Base-by-base conservation (phyloP, 2,888 invertebrate genomes). In the Eupithecia tripunctaria region DNA sequence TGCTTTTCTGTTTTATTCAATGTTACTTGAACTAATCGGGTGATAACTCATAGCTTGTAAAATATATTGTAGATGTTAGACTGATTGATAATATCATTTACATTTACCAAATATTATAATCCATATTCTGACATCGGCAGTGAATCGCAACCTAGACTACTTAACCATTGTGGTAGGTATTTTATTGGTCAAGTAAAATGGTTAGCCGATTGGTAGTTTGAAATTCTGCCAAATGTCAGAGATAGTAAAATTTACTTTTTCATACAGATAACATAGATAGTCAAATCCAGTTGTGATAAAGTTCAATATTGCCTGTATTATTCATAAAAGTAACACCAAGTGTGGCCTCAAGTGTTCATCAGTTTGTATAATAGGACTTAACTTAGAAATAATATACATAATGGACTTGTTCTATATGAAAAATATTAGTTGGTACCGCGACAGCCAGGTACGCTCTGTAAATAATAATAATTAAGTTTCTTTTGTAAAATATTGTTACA, bases 381-480 rank as follows among this genome's bases (percentile, higher is more conserved):
- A 74, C 84, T 78, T 82, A 82, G 83, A 73, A 79, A 78, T 80
- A 78, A 77, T 81, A 72, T 72, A 69, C 62, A 62, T 74, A 76
- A 73, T 71, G 71, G 72, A 77, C 72, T 76, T 69, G 71, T 74
- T 71, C 71, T 63, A 67, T 71, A 75, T 76, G 74, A 71, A 64
- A 69, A 71, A 73, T 69, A 51, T 72, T 70, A 65, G 75, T 70
- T 89, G 86, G 88, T 88, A 88, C 82, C 80, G 79, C 81, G 70
- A 78, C 81, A 82, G 82, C 78, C 85, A 87, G 88, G 89, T 90
- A 85, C 83, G 90, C 89, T 90, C 88, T 94, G 94, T 94, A 94
- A 92, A 94, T 94, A 93, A 88, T 89, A 84, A 83, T 86, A 80
- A 87, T 91, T 93, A 93, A 92, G 93, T 91, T 91, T 91, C 85